Evolutionary conservation across 2,888 invertebrate species (phyloP), one percentile per base, ranked within the genome.

Genomic region (Cryptocheilus praepositus): DNA sequence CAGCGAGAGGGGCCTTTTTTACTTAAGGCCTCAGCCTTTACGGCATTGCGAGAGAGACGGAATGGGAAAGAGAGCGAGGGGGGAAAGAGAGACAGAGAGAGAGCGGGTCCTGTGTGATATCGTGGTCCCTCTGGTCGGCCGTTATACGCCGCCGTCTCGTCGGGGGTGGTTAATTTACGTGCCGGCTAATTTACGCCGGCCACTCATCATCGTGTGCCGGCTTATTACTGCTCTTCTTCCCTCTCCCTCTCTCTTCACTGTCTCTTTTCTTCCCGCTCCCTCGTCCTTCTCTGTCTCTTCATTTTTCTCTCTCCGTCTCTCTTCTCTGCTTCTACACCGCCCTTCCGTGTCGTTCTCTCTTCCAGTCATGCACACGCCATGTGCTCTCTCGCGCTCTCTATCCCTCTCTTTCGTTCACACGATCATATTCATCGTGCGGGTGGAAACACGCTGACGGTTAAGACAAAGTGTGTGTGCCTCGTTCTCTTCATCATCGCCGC

Each of bases 161-260:
- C 76, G 83, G 85, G 85, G 85, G 85, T 83, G 85, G 82, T 84
- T 85, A 82, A 85, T 85, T 85, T 84, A 85, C 84, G 85, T 67
- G 79, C 74, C 72, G 81, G 79, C 81, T 83, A 84, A 83, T 85
- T 85, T 85, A 83, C 85, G 81, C 79, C 79, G 79, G 79, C 84
- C 83, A 85, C 83, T 85, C 81, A 83, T 85, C 84, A 84, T 83
- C 75, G 69, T 70, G 74, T 52, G 74, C 64, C 75, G 72, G 72
- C 73, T 84, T 84, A 82, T 83, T 83, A 80, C 80, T 67, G 73
- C 64, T 66, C 71, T 72, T 36, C 60, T 64, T 36, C 63, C 58
- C 55, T 67, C 52, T 65, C 28, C 49, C 16, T 60, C 59, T 16
- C 55, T 44, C 15, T 15, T 53, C 53, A 2, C 22, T 22, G 7